These are phyloP conservation scores for Sebastes jordani DNA, from an alignment of 2,797 vertebrate species.

Conservation along the genomic window DNA sequence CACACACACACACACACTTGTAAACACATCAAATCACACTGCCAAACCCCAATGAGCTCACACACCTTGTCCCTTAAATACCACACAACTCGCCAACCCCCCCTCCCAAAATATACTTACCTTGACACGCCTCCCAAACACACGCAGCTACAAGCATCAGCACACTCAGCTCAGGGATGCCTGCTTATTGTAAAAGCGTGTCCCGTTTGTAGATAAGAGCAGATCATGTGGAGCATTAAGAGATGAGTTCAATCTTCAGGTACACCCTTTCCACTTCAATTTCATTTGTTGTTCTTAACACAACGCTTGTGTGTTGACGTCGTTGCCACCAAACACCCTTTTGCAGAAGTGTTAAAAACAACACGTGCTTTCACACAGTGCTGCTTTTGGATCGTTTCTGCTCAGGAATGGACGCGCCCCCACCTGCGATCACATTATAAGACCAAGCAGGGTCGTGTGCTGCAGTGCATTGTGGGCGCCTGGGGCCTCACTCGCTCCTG, in stretches of 20 bases:
- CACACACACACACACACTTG: not conserved
- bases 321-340: not conserved
- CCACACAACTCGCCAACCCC: conserved; percentile 17
- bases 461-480: conserved; percentile 4
- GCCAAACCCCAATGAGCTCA: conserved; percentile 3
- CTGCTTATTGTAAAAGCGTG: conserved; percentile 52
- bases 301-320: not conserved
- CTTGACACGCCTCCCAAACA: conserved; percentile 13
- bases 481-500: conserved; percentile 33
- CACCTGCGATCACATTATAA: conserved; percentile 22
- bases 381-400: not conserved
- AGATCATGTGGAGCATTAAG: not conserved
- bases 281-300: conserved; percentile 10
- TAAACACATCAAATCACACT: conserved; percentile 24
- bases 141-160: conserved; percentile 6
- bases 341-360: not conserved
- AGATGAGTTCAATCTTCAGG: not conserved
- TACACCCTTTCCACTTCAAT: not conserved
- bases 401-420: conserved; percentile 13
- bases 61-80: conserved; percentile 14
- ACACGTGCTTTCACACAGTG: not conserved
- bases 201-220: conserved; percentile 7
- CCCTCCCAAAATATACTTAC: conserved; percentile 18
- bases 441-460: conserved; percentile 13
- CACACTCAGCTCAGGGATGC: conserved; percentile 28